Percentiles rank a stretch among this genome's conserved stretches.
These are phyloP conservation scores for Sebastes schlegelii DNA, from an alignment of 2,113 vertebrate genomes.

Conservation along the genomic window DNA sequence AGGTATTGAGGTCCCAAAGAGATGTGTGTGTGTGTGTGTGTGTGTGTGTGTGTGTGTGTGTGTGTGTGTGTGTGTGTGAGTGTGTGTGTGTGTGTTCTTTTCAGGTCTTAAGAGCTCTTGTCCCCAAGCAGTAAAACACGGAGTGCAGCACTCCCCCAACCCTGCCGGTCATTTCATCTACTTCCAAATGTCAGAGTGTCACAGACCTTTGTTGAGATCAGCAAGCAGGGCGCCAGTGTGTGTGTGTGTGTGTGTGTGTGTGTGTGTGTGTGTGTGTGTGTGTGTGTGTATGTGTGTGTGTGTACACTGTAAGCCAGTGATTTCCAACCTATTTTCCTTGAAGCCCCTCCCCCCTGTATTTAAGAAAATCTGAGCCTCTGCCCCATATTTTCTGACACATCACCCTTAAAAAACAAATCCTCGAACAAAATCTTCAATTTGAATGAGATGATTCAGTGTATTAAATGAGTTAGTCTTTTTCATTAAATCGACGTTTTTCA, in stretches of 20 bases:
- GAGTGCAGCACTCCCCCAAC: conserved; percentile 56
- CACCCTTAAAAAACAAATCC: no score
- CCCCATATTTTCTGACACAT: no score
- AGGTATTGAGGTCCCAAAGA: conserved; percentile 54
- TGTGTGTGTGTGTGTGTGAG: conserved; percentile 9
- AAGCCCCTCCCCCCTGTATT: no score
- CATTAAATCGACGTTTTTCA: no score
- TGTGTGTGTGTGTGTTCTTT: conserved; percentile 45
- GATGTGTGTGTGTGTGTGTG: conserved; percentile 5
- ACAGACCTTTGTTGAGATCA: conserved; percentile 72
- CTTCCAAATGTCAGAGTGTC: conserved; percentile 75
- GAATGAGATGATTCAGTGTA: no score
- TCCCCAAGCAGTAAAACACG: conserved; percentile 67
- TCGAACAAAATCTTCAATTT: no score
- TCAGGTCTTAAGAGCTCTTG: conserved; percentile 73
- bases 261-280: conserved; percentile 27
- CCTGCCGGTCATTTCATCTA: conserved; percentile 72
- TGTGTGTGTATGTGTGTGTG: conserved; percentile 13
- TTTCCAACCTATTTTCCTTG: no score
- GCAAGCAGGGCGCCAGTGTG: conserved; percentile 35
- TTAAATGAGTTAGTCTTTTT: no score
- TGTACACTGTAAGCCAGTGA: neutral
- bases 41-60: conserved; percentile 30
- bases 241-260: conserved; percentile 46
- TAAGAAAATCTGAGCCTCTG: no score